Base-by-base conservation (phyloP, 2,888 invertebrate genomes). In the Griposia aprilina region DNA sequence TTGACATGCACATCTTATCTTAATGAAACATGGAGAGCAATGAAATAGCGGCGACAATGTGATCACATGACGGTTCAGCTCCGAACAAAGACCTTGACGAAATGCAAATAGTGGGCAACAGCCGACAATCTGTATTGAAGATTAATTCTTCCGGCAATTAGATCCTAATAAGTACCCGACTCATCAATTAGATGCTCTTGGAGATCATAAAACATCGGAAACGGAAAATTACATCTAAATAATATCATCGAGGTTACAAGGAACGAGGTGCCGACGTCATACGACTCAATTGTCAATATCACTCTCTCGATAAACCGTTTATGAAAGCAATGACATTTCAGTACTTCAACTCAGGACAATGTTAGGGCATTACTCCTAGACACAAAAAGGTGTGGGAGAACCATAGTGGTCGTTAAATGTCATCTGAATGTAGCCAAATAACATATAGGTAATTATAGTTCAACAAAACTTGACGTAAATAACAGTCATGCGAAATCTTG, bases 81-180 rank as follows among this genome's bases (percentile, higher is more conserved):
- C 1, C 7, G 23, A 68, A n/a, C 48, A 50, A 68, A 73, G 80
- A 81, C 88, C 88, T 87, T 87, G 87, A 65, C 66, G 45, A 41
- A 78, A 80, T 65, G 72, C 70, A 80, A 86, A 81, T 74, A 81
- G 52, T 77, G 75, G 80, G 60, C 81, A 79, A 78, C 66, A 75
- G 78, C 79, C 84, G 78, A 88, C 76, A 78, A 82, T 82, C 76
- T 72, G 78, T 67, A 80, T 71, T 65, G 72, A 78, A 76, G 76
- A 84, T 83, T 80, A 87, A 89, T 77, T 83, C 89, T 83, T 82
- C 82, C 81, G 78, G 67, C 83, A 87, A 89, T 89, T 89, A 86
- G 79, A 81, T 71, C 76, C 48, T 74, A 74, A 81, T 79, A 79
- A 76, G 60, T 20, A 48, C 66, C 52, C 26, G 59, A 72, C 69